Conservation (phyloP, 2,113 vertebrate species). For the Sapajus apella region DNA sequence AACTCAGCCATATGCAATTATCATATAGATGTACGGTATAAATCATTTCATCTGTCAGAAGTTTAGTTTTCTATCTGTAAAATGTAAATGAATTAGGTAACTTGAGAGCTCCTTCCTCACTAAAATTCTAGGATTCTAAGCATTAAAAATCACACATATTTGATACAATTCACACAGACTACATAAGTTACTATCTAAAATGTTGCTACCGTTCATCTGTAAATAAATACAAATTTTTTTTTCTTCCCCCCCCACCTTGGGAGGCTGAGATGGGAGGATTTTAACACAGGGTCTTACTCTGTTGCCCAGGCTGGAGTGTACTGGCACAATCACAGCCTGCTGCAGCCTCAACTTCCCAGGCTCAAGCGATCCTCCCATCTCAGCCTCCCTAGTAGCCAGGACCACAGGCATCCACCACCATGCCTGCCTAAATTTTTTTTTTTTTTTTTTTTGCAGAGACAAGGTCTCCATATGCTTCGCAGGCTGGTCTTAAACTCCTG, state of each 20-base stretch:
- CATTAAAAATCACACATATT: background rate
- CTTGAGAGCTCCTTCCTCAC: background rate
- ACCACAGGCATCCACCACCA: background rate
- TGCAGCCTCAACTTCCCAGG: background rate
- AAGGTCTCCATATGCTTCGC: background rate
- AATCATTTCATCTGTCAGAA: background rate
- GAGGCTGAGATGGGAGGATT: too few relatives aligned
- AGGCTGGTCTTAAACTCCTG: background rate
- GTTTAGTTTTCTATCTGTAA: background rate
- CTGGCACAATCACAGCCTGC: too few relatives aligned
- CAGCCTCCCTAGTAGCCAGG: background rate
- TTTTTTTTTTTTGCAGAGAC: background rate
- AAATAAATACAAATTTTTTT: background rate
- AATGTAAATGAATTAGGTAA: background rate
- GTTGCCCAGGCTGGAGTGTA: background rate
- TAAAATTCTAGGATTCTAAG: conserved; percentile 27
- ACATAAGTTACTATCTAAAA: conserved; percentile 20
- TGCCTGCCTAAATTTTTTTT: too few relatives aligned
- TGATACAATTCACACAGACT: conserved; percentile 17
- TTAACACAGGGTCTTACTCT: background rate
- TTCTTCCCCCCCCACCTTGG: too few relatives aligned
- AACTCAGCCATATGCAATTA: background rate
- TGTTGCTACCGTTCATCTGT: too few relatives aligned
- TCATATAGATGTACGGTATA: background rate
- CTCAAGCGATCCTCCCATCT: background rate